A percentile compares a stretch with the other conserved stretches of the same genome.
phyloP scores from a whole-genome alignment of 2,888 invertebrate genomes.

The Camponotus fellah region DNA sequence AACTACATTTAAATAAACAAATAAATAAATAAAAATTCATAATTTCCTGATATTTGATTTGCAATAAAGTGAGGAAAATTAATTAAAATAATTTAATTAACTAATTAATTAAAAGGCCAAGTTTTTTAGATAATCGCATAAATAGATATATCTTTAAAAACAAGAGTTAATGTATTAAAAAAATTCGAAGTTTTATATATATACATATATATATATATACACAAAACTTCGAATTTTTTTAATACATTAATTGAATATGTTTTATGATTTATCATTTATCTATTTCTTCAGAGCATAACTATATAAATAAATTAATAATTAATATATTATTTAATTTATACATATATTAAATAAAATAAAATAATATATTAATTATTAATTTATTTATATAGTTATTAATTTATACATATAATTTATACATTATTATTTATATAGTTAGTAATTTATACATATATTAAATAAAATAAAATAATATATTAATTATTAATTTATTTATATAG shows the following conservation, averaged over 20 bases:
- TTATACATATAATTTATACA: too few species aligned
- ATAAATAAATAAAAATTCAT: neutral
- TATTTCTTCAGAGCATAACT: neutral
- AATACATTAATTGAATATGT: neutral
- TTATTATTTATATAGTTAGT: too few species aligned
- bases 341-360: neutral
- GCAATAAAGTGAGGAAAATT: neutral
- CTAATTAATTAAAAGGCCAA: neutral
- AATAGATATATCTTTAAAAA: neutral
- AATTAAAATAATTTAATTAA: too few species aligned
- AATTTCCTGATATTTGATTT: neutral
- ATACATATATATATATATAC: neutral
- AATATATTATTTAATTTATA: neutral
- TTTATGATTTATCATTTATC: neutral
- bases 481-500: neutral
- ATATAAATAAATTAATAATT: neutral
- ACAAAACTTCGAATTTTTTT: neutral
- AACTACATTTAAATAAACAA: neutral
- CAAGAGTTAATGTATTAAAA: too few species aligned
- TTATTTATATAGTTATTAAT: neutral
- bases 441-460: neutral
- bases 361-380: neutral
- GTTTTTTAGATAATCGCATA: neutral
- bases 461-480: neutral
- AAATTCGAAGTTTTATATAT: too few species aligned